Percentiles rank a stretch among this genome's conserved stretches.
phyloP scores from a whole-genome alignment of 2,888 invertebrate genomes.

The Ditula angustiorana region DNA sequence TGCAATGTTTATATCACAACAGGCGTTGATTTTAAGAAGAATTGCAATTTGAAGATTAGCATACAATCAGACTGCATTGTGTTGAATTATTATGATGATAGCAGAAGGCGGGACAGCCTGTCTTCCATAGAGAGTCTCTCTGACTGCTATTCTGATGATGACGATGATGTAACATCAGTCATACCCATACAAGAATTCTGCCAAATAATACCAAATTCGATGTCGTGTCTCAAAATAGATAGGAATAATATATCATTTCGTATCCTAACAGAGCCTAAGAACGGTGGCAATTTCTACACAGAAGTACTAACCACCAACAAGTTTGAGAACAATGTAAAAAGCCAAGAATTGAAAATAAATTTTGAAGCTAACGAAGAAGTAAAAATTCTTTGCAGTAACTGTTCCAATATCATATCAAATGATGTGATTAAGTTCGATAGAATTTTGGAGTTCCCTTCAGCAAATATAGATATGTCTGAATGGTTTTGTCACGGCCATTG shows the following conservation, averaged over 20 bases:
- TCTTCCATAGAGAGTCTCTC: constrained; percentile 81
- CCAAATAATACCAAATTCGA: constrained; percentile 78
- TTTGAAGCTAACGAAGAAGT: constrained; percentile 60
- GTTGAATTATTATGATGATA: constrained; percentile 71
- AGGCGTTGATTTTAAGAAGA: constrained; percentile 70
- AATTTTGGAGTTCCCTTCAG: constrained; percentile 87
- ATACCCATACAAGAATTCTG: constrained; percentile 75
- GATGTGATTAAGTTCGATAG: constrained; percentile 80
- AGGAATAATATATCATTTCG: constrained; percentile 78
- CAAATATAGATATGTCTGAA: constrained; percentile 85
- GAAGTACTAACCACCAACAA: constrained; percentile 64
- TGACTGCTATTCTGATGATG: constrained; percentile 73
- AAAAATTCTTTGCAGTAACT: constrained; percentile 72
- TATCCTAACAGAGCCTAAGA: constrained; percentile 76
- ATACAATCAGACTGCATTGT: constrained; percentile 78
- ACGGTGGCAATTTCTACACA: constrained; percentile 78
- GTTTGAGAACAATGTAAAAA: constrained; percentile 51
- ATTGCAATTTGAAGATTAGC: constrained; percentile 73
- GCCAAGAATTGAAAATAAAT: constrained; percentile 61
- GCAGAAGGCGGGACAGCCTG: constrained; percentile 69
- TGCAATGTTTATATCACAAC: constrained; percentile 86
- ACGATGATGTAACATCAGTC: constrained; percentile 59
- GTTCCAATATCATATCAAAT: constrained; percentile 77
- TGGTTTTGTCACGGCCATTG: constrained; percentile 88
- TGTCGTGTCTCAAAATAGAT: constrained; percentile 80